Evolutionary conservation across 1,140 invertebrate species (phyloP).

Genomic region (Danaus plexippus): DNA sequence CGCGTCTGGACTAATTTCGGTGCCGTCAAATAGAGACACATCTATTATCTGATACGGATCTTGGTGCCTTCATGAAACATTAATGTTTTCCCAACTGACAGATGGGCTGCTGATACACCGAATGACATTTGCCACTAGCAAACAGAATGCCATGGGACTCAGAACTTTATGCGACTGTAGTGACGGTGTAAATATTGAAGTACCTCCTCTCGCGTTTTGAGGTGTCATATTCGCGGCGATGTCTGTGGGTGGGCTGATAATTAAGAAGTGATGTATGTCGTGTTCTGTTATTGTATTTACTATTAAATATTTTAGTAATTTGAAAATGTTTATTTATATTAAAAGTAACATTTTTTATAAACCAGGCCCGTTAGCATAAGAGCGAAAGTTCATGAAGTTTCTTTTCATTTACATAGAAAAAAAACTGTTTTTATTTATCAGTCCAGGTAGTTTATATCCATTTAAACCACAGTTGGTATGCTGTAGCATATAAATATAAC

Average conservation of each 20-base stretch:
- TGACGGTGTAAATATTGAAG: slow-evolving; percentile 15
- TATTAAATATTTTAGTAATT: too few species aligned
- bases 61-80: slow-evolving; percentile 65
- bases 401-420: too few species aligned
- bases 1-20: slow-evolving; percentile 34
- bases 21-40: slow-evolving; percentile 60
- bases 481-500: too few species aligned
- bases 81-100: slow-evolving; percentile 63
- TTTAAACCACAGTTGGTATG: too few species aligned
- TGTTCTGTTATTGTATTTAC: slow-evolving; percentile 2
- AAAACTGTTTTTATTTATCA: too few species aligned
- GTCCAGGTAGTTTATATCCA: too few species aligned
- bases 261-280: slow-evolving; percentile 26
- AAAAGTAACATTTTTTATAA: background rate
- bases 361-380: too few species aligned
- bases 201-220: slow-evolving; percentile 21
- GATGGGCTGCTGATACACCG: slow-evolving; percentile 57
- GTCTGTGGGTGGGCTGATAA: slow-evolving; percentile 32
- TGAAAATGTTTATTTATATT: background rate
- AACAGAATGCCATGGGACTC: slow-evolving; percentile 26
- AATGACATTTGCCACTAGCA: slow-evolving; percentile 37
- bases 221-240: slow-evolving; percentile 43
- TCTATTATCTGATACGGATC: slow-evolving; percentile 69
- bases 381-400: too few species aligned
- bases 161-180: slow-evolving; percentile 19